Conservation (phyloP, 2,113 vertebrate genomes). For the Elephas maximus region DNA sequence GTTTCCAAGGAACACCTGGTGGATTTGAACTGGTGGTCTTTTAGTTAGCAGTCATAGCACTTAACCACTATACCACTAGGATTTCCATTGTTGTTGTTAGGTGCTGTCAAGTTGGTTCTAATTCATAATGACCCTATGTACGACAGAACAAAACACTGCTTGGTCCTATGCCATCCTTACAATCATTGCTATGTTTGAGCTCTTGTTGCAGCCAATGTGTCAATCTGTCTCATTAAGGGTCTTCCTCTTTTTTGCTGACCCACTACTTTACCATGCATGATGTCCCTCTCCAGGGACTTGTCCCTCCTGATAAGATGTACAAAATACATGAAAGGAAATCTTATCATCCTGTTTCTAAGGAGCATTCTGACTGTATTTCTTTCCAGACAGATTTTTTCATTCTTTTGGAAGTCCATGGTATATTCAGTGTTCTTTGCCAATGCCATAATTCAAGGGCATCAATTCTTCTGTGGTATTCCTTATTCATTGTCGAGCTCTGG, state of each 20-base stretch:
- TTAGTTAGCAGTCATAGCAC: no score
- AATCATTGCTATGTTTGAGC: background rate
- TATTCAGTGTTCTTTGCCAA: background rate
- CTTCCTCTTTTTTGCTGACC: background rate
- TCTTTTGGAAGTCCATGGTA: background rate
- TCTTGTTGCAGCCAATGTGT: background rate
- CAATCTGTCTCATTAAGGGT: background rate
- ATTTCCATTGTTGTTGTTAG: no score
- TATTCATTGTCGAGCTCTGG: no score
- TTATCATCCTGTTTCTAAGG: background rate
- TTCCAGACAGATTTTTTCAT: background rate
- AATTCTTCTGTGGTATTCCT: background rate
- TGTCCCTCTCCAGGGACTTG: background rate
- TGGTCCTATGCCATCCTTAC: no score
- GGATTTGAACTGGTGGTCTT: no score
- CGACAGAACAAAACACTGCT: background rate
- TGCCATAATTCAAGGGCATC: background rate
- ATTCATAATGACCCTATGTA: background rate
- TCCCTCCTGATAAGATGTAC: background rate
- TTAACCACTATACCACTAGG: no score
- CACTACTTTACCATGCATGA: background rate
- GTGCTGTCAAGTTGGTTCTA: no score
- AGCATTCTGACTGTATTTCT: background rate
- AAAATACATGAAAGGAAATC: background rate
- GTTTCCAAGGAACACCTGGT: no score